Evolutionary conservation across 2,113 vertebrate species (phyloP).

Genomic region (Cyphomyrus plagiostoma): DNA sequence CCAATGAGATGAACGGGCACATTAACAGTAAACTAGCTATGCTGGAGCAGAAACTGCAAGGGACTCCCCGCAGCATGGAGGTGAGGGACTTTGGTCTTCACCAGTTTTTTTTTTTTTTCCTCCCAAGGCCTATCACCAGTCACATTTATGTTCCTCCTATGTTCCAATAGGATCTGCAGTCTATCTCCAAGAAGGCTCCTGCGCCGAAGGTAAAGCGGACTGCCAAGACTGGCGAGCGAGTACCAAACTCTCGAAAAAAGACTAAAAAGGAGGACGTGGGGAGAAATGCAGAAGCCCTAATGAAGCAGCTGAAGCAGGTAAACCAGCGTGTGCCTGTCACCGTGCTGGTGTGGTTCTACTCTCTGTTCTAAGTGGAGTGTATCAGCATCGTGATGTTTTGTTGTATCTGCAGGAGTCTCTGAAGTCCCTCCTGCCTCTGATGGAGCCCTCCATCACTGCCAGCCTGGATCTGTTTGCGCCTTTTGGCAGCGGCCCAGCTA

Average conservation of each 20-base stretch:
- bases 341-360: background rate
- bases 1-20: conserved; percentile 87
- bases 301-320: conserved; percentile 96
- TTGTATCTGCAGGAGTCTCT: conserved; percentile 59
- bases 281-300: conserved; percentile 77
- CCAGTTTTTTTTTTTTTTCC: background rate
- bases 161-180: conserved; percentile 71
- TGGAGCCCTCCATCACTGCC: conserved; percentile 87
- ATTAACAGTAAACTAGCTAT: conserved; percentile 74
- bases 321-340: background rate
- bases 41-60: conserved; percentile 79
- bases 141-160: background rate
- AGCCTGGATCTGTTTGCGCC: conserved; percentile 92
- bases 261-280: conserved; percentile 87
- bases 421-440: conserved; percentile 84
- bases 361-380: background rate
- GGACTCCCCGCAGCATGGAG: conserved; percentile 76
- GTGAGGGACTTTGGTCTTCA: conserved; percentile 50
- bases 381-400: conserved; percentile 10
- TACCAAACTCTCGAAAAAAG: conserved; percentile 84
- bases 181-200: conserved; percentile 69
- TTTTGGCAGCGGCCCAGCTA: conserved; percentile 85
- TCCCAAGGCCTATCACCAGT: background rate
- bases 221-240: conserved; percentile 78
- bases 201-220: conserved; percentile 81